A percentile compares a stretch with the other conserved stretches of the same genome.
Evolutionary conservation across 2,888 invertebrate genomes (phyloP).

Genomic region (Clistopyga incitator): DNA sequence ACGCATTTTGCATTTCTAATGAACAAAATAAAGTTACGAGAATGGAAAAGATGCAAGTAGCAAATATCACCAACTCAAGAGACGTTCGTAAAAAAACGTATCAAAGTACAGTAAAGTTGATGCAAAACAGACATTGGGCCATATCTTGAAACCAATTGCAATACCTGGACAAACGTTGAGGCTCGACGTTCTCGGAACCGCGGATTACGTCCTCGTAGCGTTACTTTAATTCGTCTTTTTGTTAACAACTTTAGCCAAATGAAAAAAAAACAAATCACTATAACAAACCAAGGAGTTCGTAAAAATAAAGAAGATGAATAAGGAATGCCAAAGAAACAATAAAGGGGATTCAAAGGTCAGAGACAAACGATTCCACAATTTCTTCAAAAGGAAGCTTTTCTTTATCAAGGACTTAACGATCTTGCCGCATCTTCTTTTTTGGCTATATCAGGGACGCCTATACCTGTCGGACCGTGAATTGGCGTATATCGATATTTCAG

Average conservation of each 20-base stretch:
- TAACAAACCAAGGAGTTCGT: slow-evolving; percentile 24
- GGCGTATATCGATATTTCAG: slow-evolving; percentile 68
- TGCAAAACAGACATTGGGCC: slow-evolving; percentile 24
- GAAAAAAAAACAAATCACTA: slow-evolving; percentile 17
- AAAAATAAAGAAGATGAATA: neutral
- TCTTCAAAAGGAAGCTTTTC: slow-evolving; percentile 40
- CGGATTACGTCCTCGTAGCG: slow-evolving; percentile 50
- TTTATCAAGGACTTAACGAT: slow-evolving; percentile 75
- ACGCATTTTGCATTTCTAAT: slow-evolving; percentile 8
- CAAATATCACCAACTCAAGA: neutral
- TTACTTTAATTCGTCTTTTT: slow-evolving; percentile 33
- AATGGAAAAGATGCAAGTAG: neutral
- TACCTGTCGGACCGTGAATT: slow-evolving; percentile 61
- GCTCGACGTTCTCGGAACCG: slow-evolving; percentile 39
- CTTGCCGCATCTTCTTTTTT: slow-evolving; percentile 70
- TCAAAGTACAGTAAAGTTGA: slow-evolving; percentile 8
- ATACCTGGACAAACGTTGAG: slow-evolving; percentile 46
- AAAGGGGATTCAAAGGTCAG: neutral
- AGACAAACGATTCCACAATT: slow-evolving; percentile 46
- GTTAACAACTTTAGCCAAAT: slow-evolving; percentile 7
- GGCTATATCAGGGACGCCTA: slow-evolving; percentile 64
- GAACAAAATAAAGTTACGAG: neutral
- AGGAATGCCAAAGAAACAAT: neutral
- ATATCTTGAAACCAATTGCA: slow-evolving; percentile 36
- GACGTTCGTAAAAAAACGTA: neutral